phyloP scores from a whole-genome alignment of 2,888 invertebrate genomes.

The Drosophila dives region DNA sequence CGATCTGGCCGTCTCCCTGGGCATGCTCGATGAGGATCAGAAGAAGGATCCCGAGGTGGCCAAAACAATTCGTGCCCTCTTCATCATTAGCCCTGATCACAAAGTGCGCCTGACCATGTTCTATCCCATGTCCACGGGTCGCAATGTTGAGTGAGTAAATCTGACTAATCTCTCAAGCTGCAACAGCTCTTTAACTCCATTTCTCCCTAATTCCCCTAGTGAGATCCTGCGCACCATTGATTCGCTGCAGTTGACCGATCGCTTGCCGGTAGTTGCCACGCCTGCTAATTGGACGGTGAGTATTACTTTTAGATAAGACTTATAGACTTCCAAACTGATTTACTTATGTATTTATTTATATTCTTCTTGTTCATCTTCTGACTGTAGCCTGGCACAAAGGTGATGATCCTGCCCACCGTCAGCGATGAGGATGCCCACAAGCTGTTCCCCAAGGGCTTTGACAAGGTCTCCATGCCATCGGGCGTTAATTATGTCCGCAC shows the following conservation, averaged over 20 bases:
- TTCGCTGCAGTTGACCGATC: constrained; percentile 91
- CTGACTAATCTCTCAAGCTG: neutral
- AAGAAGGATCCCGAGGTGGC: constrained; percentile 88
- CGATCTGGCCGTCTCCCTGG: constrained; percentile 89
- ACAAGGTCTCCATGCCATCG: constrained; percentile 90
- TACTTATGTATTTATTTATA: neutral
- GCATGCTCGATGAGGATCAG: constrained; percentile 92
- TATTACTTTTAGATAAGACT: constrained; percentile 14
- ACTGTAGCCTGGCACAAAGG: constrained; percentile 88
- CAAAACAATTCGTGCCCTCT: constrained; percentile 90
- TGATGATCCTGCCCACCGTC: constrained; percentile 92
- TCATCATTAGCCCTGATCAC: constrained; percentile 92
- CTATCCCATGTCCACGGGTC: constrained; percentile 93
- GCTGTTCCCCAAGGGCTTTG: constrained; percentile 89
- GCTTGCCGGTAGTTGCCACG: constrained; percentile 90
- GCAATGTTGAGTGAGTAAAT: constrained; percentile 91
- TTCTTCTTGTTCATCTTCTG: neutral
- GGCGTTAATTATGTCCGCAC: constrained; percentile 91
- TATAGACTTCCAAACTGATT: neutral
- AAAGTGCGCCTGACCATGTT: constrained; percentile 92
- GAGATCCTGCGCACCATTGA: constrained; percentile 94
- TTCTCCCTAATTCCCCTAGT: constrained; percentile 84
- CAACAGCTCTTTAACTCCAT: constrained; percentile 3
- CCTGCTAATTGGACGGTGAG: constrained; percentile 94
- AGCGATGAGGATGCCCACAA: constrained; percentile 88